Percentiles rank a stretch among this genome's conserved stretches.
Evolutionary conservation across 2,113 vertebrate genomes (phyloP).

Genomic region (Saimiri boliviensis): DNA sequence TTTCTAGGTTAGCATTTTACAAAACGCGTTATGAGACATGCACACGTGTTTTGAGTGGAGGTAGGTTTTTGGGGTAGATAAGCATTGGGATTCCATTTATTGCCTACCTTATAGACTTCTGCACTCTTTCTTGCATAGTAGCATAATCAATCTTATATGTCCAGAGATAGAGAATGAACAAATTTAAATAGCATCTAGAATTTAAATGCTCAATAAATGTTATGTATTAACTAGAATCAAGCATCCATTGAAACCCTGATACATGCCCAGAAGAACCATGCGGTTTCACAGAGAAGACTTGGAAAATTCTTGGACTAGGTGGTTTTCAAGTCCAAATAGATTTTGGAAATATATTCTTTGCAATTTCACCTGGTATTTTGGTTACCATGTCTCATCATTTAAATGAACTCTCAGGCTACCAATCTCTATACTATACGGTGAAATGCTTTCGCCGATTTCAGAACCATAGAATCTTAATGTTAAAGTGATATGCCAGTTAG

Average conservation of each 20-base stretch:
- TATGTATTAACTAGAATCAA: background rate
- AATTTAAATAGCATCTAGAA: background rate
- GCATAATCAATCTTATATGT: background rate
- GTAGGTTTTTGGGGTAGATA: background rate
- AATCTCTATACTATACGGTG: background rate
- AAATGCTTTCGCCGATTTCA: background rate
- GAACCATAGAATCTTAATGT: background rate
- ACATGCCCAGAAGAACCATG: background rate
- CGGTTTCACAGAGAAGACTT: background rate
- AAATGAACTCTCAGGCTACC: background rate
- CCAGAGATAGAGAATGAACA: background rate
- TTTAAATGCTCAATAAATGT: background rate
- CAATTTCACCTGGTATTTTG: background rate
- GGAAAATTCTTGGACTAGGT: background rate
- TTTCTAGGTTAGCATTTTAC: background rate
- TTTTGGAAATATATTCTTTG: background rate
- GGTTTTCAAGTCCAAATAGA: background rate
- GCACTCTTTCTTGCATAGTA: background rate
- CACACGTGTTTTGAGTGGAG: background rate
- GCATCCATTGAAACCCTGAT: background rate
- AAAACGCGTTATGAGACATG: background rate
- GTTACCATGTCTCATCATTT: background rate
- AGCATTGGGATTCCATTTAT: background rate
- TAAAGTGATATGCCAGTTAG: background rate
- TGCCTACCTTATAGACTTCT: background rate